Conservation (phyloP, 2,888 invertebrate species). For the Cheilosia soror region DNA sequence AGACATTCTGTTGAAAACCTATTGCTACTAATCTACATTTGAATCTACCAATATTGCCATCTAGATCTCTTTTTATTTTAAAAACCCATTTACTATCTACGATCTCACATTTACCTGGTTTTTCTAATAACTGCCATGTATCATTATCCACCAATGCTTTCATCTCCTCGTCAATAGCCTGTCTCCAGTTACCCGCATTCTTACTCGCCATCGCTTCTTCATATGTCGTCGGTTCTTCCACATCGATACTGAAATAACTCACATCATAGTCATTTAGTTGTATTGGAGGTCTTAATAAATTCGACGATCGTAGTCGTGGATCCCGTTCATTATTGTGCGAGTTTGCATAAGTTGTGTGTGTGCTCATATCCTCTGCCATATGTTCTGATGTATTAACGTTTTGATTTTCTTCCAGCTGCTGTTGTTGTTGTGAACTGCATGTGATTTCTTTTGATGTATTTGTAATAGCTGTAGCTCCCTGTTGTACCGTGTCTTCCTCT, state of each 20-base stretch:
- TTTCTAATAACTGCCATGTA: slow-evolving; percentile 17
- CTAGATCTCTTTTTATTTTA: slow-evolving; percentile 14
- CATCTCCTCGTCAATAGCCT: slow-evolving; percentile 15
- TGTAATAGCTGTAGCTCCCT: background rate
- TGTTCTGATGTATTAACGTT: background rate
- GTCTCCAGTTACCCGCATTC: slow-evolving; percentile 6
- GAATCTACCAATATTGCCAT: background rate
- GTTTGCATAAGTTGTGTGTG: background rate
- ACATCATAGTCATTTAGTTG: slow-evolving; percentile 12
- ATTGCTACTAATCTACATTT: background rate
- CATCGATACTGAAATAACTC: slow-evolving; percentile 1
- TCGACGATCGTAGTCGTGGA: background rate
- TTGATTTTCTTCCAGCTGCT: background rate
- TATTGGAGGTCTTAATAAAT: slow-evolving; percentile 2
- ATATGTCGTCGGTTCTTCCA: background rate
- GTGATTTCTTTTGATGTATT: background rate
- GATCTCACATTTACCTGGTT: slow-evolving; percentile 10
- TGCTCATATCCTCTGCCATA: no score
- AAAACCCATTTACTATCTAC: slow-evolving; percentile 14
- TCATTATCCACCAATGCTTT: slow-evolving; percentile 6
- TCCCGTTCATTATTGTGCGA: background rate
- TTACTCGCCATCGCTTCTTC: background rate
- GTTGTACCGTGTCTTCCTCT: background rate
- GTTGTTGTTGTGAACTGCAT: background rate
- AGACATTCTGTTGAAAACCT: slow-evolving; percentile 4